Conservation (phyloP, 2,113 vertebrate genomes). For the Oncorhynchus nerka region DNA sequence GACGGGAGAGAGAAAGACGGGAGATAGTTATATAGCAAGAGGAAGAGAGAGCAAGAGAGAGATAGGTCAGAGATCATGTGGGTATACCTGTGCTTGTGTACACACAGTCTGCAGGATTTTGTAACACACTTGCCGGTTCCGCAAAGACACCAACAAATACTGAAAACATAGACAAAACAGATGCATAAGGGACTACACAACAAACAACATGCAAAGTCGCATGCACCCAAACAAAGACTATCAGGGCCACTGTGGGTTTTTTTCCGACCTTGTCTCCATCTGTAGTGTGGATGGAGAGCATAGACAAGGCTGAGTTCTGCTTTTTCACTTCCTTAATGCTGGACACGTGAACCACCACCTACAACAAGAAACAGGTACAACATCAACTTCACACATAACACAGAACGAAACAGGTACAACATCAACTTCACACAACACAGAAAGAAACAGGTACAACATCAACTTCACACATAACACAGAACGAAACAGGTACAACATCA, state of each 20-base stretch:
- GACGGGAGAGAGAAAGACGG: neutral
- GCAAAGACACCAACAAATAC: slow-evolving; percentile 77
- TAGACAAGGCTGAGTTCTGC: slow-evolving; percentile 76
- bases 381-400: neutral
- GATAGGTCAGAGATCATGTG: neutral
- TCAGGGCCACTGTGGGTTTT: neutral
- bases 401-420: neutral
- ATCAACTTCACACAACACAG: neutral
- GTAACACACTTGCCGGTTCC: slow-evolving; percentile 70
- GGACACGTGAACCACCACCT: slow-evolving; percentile 71
- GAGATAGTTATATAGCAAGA: neutral
- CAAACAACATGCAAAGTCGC: too few relatives aligned
- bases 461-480: neutral
- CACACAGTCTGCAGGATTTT: slow-evolving; percentile 68
- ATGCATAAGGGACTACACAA: too few relatives aligned
- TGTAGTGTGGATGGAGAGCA: slow-evolving; percentile 72
- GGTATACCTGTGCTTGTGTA: slow-evolving; percentile 62
- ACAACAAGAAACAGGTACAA: neutral
- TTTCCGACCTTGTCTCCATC: slow-evolving; percentile 78
- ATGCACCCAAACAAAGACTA: too few relatives aligned
- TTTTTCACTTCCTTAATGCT: slow-evolving; percentile 76
- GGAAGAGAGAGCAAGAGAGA: neutral
- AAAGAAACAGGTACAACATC: neutral
- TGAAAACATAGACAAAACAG: slow-evolving; percentile 41
- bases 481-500: neutral